phyloP scores from a whole-genome alignment of 2,797 vertebrate genomes.

The Anomalospiza imberbis region DNA sequence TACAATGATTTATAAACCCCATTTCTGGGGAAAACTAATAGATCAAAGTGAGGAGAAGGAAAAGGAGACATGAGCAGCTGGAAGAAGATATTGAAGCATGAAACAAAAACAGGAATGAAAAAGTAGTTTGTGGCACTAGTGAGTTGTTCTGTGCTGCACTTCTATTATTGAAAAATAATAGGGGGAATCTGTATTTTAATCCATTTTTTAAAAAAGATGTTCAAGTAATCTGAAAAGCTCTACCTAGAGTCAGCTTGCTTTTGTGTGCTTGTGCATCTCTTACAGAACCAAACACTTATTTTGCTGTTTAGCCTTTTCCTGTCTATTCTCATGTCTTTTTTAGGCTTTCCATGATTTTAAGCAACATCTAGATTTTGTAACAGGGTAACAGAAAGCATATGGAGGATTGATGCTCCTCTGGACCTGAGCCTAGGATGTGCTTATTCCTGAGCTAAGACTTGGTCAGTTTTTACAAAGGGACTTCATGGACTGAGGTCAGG shows the following conservation, averaged over 20 bases:
- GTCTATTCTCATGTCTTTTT: background rate
- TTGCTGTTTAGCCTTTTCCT: background rate
- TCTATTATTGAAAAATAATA: conserved; percentile 66
- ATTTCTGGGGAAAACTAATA: conserved; percentile 85
- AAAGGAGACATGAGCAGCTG: conserved; percentile 74
- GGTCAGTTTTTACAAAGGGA: background rate
- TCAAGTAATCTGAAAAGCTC: background rate
- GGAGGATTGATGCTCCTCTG: background rate
- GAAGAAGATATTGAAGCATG: conserved; percentile 74
- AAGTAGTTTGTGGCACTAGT: conserved; percentile 81
- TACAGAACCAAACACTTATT: background rate
- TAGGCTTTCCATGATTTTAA: background rate
- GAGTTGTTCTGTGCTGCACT: conserved; percentile 45
- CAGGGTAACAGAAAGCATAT: background rate
- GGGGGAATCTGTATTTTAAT: conserved; percentile 65
- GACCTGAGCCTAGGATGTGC: background rate
- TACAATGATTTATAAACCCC: conserved; percentile 94
- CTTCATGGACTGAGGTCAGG: background rate
- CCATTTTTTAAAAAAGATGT: background rate
- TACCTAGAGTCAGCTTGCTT: background rate
- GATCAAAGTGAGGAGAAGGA: conserved; percentile 85
- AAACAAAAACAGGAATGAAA: conserved; percentile 87
- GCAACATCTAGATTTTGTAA: background rate
- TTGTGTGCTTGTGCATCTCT: background rate
- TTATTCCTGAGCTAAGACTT: background rate